Evolutionary conservation across 2,888 invertebrate species (phyloP).

Genomic region (Keiferia lycopersicella): DNA sequence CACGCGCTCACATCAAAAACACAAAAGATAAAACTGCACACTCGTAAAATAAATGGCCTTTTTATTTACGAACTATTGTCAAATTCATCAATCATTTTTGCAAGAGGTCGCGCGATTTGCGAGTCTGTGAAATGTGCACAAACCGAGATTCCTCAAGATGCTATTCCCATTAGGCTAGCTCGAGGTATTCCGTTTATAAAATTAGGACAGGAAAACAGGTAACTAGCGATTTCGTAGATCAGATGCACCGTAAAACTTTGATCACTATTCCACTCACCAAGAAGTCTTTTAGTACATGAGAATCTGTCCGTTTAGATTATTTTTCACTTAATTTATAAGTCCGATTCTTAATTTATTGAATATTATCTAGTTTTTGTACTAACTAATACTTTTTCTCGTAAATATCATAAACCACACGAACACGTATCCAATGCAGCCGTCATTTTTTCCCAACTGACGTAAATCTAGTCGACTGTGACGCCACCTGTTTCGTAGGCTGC

Average conservation of each 20-base stretch:
- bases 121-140: slow-evolving; percentile 27
- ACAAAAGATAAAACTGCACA: slow-evolving; percentile 7
- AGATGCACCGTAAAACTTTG: slow-evolving; percentile 53
- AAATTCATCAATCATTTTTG: slow-evolving; percentile 26
- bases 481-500: slow-evolving; percentile 56
- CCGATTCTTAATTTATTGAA: slow-evolving; percentile 40
- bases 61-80: slow-evolving; percentile 31
- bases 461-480: slow-evolving; percentile 52
- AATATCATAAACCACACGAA: slow-evolving; percentile 81
- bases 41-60: slow-evolving; percentile 20
- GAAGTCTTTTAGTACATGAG: slow-evolving; percentile 71
- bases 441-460: slow-evolving; percentile 80
- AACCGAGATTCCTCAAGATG: slow-evolving; percentile 4
- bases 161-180: background rate
- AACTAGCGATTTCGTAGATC: slow-evolving; percentile 64
- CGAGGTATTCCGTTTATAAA: slow-evolving; percentile 19
- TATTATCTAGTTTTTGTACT: slow-evolving; percentile 61
- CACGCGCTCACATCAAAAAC: background rate
- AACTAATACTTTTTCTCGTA: slow-evolving; percentile 76
- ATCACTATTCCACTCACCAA: slow-evolving; percentile 72
- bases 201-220: slow-evolving; percentile 35
- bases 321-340: slow-evolving; percentile 58
- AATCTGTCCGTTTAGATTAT: slow-evolving; percentile 56
- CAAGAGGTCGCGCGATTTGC: slow-evolving; percentile 21
- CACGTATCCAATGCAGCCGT: slow-evolving; percentile 80